Evolutionary conservation across 2,797 vertebrate species (phyloP).

Genomic region (Sebastes diaconus): DNA sequence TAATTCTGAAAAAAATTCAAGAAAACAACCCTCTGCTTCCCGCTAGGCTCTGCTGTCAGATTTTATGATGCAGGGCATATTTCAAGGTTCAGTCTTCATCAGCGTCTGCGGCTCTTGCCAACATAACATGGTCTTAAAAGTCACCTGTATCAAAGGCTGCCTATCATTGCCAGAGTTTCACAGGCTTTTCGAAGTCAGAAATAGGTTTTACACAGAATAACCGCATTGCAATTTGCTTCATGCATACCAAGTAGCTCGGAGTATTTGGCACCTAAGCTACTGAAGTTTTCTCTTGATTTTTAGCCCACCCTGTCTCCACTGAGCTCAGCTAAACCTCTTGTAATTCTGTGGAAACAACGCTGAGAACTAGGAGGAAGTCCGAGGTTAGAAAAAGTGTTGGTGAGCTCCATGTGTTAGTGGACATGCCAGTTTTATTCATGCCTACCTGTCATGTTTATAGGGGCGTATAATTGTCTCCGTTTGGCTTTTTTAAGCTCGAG

Average conservation of each 20-base stretch:
- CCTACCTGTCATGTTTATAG: constrained; percentile 32
- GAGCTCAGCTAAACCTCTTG: constrained; percentile 51
- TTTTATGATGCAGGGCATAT: constrained; percentile 54
- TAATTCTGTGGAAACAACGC: constrained; percentile 41
- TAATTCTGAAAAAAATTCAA: constrained; percentile 45
- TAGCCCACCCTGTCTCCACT: constrained; percentile 13
- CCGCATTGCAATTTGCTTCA: constrained; percentile 42
- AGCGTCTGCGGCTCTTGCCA: constrained; percentile 31
- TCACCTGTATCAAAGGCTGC: constrained; percentile 56
- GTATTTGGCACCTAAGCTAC: constrained; percentile 52
- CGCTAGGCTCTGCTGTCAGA: constrained; percentile 43
- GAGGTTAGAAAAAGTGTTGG: neutral
- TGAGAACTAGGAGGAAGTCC: neutral
- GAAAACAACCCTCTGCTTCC: constrained; percentile 48
- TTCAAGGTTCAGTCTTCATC: constrained; percentile 57
- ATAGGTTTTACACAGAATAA: constrained; percentile 41
- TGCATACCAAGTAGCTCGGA: constrained; percentile 54
- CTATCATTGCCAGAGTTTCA: constrained; percentile 21
- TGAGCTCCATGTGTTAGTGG: neutral
- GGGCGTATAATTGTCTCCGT: constrained; percentile 55
- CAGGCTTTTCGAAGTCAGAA: constrained; percentile 41
- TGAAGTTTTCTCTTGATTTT: constrained; percentile 27
- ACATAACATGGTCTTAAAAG: constrained; percentile 46
- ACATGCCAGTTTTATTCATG: constrained; percentile 13
- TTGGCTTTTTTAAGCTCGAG: constrained; percentile 58